Base-by-base conservation (phyloP, 2,888 invertebrate species). In the Protonemura montana region DNA sequence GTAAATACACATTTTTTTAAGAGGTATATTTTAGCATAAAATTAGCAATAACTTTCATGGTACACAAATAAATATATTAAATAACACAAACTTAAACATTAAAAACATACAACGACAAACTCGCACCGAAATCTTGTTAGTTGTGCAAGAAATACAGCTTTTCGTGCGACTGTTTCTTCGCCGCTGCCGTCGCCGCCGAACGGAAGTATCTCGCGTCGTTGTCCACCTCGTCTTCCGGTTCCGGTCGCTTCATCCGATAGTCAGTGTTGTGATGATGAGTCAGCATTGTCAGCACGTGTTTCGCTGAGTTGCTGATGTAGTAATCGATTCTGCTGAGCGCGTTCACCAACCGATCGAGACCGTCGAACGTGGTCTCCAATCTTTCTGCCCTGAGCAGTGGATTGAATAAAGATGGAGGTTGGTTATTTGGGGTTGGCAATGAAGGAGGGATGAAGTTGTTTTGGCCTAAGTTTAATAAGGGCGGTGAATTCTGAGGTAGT, bases 241-340 rank as follows among this genome's bases (percentile, higher is more conserved):
- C 81, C 16, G 35, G 35, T 10, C 21, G 7, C 59, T 21, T 59
- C 81, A 81, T 81, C 30, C 81, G 25, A 30, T 81, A 81, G 30
- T 81, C 30, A 10, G 81, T 81, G 30, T 30, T 81, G 30, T 81
- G 81, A 81, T 84, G 84, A 28, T 28, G 29, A 3, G 84, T 84
- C 59, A 84, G n/a, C 84, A 84, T 59, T 13, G 59, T 29, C 21
- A 59, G 59, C 21, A 84, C 42, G 28, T 84, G 59, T 27, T 59
- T 84, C 1, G 84, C 84, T 0, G 84, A 42, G 76, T 84, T 59
- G 76, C 84, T 84, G 59, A 84, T 27, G 59, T 76, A 84, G n/a
- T 84, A 76, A 27, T 84, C 84, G 28, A 84, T n/a, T 16, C 59
- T 21, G 21, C 84, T 76, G 28, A 84, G 59, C n/a, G 84, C 84